Evolutionary conservation across 1,140 invertebrate genomes (phyloP).

Genomic region (Maconellicoccus hirsutus): DNA sequence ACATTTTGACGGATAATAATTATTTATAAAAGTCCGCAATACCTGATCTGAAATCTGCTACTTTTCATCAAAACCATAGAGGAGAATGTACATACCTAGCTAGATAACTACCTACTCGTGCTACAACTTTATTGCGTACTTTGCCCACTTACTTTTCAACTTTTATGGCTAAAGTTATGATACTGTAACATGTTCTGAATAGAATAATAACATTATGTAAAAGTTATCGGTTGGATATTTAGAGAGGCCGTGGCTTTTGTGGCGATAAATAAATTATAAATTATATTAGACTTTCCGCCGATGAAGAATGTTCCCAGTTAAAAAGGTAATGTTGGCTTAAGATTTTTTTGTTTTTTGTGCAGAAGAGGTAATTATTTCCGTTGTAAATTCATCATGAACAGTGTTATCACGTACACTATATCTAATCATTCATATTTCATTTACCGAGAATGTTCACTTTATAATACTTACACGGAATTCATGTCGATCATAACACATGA

Average conservation of each 20-base stretch:
- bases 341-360: no score
- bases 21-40: not conserved
- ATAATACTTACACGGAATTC: no score
- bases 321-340: no score
- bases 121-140: not conserved
- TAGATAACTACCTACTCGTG: no score
- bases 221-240: slow-evolving; percentile 13
- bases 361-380: no score
- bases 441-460: no score
- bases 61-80: not conserved
- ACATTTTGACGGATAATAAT: slow-evolving; percentile 2
- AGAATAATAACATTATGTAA: slow-evolving; percentile 14
- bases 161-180: slow-evolving; percentile 12
- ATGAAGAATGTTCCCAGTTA: not conserved
- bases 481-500: no score
- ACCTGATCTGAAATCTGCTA: not conserved
- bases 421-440: no score
- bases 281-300: not conserved
- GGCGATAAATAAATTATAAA: slow-evolving; percentile 7
- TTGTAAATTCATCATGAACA: no score
- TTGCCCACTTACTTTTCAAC: not conserved
- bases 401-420: no score
- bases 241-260: not conserved
- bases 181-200: slow-evolving; percentile 13
- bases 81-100: not conserved